Conservation (phyloP, 1,140 invertebrate species). For the Drosophila miranda region DNA sequence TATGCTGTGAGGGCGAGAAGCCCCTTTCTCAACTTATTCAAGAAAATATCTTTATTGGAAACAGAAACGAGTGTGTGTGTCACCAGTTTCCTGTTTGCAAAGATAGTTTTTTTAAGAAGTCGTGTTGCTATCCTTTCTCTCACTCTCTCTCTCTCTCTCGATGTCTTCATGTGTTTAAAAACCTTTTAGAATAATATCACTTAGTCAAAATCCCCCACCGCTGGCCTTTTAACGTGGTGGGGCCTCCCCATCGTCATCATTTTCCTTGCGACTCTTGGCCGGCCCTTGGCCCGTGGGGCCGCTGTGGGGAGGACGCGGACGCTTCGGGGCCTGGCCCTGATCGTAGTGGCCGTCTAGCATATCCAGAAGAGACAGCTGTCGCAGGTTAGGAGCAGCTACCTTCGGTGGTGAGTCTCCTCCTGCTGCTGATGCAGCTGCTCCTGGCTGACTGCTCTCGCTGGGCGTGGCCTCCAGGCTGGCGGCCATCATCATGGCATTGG, state of each 20-base stretch:
- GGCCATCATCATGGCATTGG: constrained; percentile 53
- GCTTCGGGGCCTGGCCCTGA: constrained; percentile 57
- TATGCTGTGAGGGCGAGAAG: too few species aligned
- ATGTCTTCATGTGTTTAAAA: too few species aligned
- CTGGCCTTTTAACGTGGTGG: not conserved
- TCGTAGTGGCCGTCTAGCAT: constrained; percentile 67
- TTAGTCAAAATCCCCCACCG: constrained; percentile 16
- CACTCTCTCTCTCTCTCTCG: too few species aligned
- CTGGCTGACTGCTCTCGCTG: constrained; percentile 16
- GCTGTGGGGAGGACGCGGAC: constrained; percentile 34
- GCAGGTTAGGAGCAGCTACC: not conserved
- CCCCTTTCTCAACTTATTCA: too few species aligned
- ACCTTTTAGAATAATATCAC: constrained; percentile 31
- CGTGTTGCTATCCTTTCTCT: too few species aligned
- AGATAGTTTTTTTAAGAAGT: too few species aligned
- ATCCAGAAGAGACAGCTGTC: constrained; percentile 54
- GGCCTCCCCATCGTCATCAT: constrained; percentile 31
- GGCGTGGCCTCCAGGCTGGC: constrained; percentile 38
- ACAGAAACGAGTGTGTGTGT: too few species aligned
- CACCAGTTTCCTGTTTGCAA: too few species aligned
- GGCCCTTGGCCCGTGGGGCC: constrained; percentile 12
- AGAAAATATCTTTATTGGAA: too few species aligned
- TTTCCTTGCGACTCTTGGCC: constrained; percentile 54
- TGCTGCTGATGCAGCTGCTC: not conserved
- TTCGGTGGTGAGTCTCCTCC: not conserved